Conservation (phyloP, 2,113 vertebrate species). For the Neotoma lepida region DNA sequence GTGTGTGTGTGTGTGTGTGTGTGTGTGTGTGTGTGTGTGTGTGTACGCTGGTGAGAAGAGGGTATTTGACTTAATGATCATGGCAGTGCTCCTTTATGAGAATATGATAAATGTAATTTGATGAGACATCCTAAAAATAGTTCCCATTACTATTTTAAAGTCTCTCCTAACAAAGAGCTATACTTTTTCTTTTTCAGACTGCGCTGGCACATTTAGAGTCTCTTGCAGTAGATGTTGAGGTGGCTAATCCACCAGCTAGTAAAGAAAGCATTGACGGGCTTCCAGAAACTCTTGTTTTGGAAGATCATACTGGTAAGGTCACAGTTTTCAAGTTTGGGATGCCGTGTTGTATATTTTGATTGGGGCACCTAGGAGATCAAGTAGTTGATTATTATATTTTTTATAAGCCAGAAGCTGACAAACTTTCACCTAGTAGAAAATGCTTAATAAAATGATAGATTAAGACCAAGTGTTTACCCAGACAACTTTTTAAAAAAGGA, state of each 20-base stretch:
- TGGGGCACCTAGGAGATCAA: background rate
- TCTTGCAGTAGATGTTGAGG: constrained; percentile 85
- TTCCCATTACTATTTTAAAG: constrained; percentile 32
- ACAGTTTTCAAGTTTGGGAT: background rate
- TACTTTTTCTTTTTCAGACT: constrained; percentile 80
- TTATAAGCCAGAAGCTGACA: background rate
- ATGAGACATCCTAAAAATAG: background rate
- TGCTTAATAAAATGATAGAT: background rate
- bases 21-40: background rate
- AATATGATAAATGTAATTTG: background rate
- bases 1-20: background rate
- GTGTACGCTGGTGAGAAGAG: background rate
- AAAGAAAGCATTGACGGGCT: constrained; percentile 88
- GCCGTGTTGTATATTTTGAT: background rate
- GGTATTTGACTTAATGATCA: background rate
- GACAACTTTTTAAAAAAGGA: constrained; percentile 24
- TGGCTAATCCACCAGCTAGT: constrained; percentile 87
- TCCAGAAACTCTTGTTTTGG: constrained; percentile 84
- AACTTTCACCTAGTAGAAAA: background rate
- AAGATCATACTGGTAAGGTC: constrained; percentile 84
- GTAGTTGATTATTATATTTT: background rate
- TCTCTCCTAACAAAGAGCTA: constrained; percentile 36
- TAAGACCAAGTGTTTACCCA: background rate
- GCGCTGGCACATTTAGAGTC: constrained; percentile 87
- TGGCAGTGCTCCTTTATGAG: background rate